Base-by-base conservation (phyloP, 2,113 vertebrate species). In the Sylvia atricapilla region DNA sequence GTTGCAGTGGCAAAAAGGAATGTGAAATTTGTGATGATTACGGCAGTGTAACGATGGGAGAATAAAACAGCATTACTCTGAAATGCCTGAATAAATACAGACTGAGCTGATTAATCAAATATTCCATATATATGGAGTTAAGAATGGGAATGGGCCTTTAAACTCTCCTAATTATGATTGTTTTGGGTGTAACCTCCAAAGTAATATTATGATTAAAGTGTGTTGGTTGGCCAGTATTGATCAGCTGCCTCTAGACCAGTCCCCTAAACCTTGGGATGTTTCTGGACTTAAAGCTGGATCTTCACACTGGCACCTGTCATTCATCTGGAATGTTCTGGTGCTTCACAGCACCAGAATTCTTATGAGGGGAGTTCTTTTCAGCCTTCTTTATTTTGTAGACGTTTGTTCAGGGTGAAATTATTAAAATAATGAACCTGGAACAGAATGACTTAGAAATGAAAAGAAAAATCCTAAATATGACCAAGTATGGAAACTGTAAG, bases 391-490 rank as follows among this genome's bases (percentile, higher is more conserved):
- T 94, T 70, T 96, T 96, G 62, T 66, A 96, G 98, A 64, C 4
- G 0, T 91, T 97, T 59, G 92, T 98, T 77, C 97, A 97, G 90
- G 81, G 58, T 58, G 96, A 98, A 95, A 88, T 97, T 24, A 91
- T 94, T 94, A 97, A 97, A 93, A 85, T 94, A 74, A 97, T 98
- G 86, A 96, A 97, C 87, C 87, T 98, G 96, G 97, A 97, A 89
- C 95, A 83, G 72, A 97, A 92, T 43, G 97, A 98, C 86, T 95
- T 97, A 50, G 94, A 97, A 93, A 97, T 93, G 79, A 97, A 92
- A 86, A 95, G 96, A 82, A 97, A 96, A 83, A 30, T 97, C 53
- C 95, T 95, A 84, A 98, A 83, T 41, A 94, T 97, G 94, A 97
- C 96, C 80, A 98, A 98, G 91, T 98, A 96, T 81, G 94, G 96